phyloP scores from a whole-genome alignment of 2,888 invertebrate species.

The Embidobia sp. region DNA sequence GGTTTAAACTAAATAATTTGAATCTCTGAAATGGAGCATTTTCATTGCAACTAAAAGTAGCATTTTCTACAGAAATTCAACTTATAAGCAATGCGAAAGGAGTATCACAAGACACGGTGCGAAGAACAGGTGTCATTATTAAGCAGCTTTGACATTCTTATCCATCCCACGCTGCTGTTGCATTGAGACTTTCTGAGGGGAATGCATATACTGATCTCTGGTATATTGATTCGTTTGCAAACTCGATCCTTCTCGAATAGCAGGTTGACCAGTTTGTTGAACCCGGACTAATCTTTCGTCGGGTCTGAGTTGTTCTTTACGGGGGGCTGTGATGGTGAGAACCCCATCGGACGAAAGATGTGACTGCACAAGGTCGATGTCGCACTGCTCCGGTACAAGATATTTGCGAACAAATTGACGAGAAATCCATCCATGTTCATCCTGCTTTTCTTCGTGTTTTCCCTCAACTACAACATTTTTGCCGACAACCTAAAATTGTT shows the following conservation, averaged over 20 bases:
- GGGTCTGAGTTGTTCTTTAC: slow-evolving; percentile 80
- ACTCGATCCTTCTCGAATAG: slow-evolving; percentile 53
- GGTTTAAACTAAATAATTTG: too few species aligned
- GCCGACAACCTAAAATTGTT: slow-evolving; percentile 84
- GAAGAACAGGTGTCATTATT: background rate
- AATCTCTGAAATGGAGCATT: too few species aligned
- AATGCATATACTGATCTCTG: slow-evolving; percentile 40
- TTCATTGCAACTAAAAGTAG: background rate
- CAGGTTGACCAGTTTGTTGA: slow-evolving; percentile 75
- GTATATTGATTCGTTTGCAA: slow-evolving; percentile 22
- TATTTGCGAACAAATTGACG: slow-evolving; percentile 82
- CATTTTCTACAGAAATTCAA: background rate
- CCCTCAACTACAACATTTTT: slow-evolving; percentile 88
- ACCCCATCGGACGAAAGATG: slow-evolving; percentile 51
- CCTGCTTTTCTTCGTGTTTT: slow-evolving; percentile 91
- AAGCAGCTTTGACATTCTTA: slow-evolving; percentile 48
- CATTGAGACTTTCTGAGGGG: slow-evolving; percentile 44
- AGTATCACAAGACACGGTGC: slow-evolving; percentile 3
- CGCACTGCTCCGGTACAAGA: slow-evolving; percentile 82
- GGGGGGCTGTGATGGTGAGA: slow-evolving; percentile 85
- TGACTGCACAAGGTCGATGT: slow-evolving; percentile 83
- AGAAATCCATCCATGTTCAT: slow-evolving; percentile 86
- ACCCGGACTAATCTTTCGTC: slow-evolving; percentile 73
- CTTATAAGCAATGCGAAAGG: background rate
- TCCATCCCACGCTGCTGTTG: slow-evolving; percentile 50